Evolutionary conservation across 2,888 invertebrate species (phyloP), one percentile per base, ranked within the genome.

Genomic region (Lysandra coridon): DNA sequence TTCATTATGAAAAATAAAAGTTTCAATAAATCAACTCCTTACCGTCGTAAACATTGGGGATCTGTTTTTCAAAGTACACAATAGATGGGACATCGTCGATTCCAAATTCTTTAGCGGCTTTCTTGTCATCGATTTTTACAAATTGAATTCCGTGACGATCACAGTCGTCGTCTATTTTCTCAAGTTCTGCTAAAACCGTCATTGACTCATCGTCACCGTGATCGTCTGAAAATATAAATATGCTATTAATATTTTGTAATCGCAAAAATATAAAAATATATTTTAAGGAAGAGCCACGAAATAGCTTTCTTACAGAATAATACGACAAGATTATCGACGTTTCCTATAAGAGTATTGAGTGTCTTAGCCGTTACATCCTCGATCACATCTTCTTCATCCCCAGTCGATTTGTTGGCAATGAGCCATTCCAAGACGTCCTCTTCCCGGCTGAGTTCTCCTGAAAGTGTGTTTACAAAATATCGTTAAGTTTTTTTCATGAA

Each of bases 341-440:
- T 98, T 87, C 97, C 97, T 85, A 98, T 98, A 76, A 98, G 95
- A 69, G 98, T 98, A 85, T 97, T 96, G 81, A 98, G 95, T 62
- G 98, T 98, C 92, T 98, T 98, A 80, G 97, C 96, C n/a, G 98
- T 98, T 80, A 98, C 98, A 88, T 98, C 98, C 92, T 98, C 98
- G 85, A 98, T 98, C 80, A 98, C 97, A 90, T 98, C 98, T 87
- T 98, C 98, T 89, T 98, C 98, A 88, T 98, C 98, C 74, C 98
- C 98, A 64, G 98, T 98, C 81, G 98, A 98, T 92, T 98, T 98
- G 91, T 98, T 98, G 84, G 98, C 97, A 82, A 98, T 97, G 88
- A 98, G 95, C 98, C 98, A 98, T 90, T 98, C 98, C 86, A 98
- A 93, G 64, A 98, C 98, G 89, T 98, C 98, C 90, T 98, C 98